Conservation (phyloP, 1,140 invertebrate genomes). For the Halesus radiatus region DNA sequence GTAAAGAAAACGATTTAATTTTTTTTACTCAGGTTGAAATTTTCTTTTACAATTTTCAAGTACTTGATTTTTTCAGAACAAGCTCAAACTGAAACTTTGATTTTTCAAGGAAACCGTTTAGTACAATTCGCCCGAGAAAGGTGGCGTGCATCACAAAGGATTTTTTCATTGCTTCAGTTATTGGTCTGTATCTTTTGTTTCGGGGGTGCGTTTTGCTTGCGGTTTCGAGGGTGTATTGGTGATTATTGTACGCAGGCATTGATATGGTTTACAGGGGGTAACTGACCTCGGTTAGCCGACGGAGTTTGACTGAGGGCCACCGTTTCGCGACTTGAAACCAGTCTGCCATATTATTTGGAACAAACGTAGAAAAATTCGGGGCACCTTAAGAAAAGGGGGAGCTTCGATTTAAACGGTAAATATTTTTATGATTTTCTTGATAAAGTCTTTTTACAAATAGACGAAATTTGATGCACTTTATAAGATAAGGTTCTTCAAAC, state of each 20-base stretch:
- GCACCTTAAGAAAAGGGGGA: no score
- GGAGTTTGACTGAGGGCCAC: conserved; percentile 24
- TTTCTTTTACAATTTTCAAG: conserved; percentile 1
- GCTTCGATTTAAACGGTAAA: no score
- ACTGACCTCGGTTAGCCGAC: conserved; percentile 22
- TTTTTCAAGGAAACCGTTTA: neutral
- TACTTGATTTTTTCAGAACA: neutral
- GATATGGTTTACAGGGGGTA: conserved; percentile 11
- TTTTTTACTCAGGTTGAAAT: neutral
- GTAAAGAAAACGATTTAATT: neutral
- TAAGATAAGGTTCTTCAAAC: no score
- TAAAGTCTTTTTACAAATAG: no score
- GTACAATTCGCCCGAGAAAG: neutral
- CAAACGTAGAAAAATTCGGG: no score
- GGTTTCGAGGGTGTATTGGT: neutral
- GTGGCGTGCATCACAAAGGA: neutral
- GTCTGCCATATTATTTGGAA: neutral
- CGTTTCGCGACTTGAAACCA: conserved; percentile 12
- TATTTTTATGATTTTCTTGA: no score
- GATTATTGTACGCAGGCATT: neutral
- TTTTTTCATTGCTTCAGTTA: neutral
- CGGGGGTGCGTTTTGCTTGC: neutral
- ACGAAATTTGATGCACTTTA: no score
- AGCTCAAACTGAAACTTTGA: conserved; percentile 16
- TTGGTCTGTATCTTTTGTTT: neutral